phyloP scores from a whole-genome alignment of 1,140 invertebrate species.

The Heliconius eleuchia region DNA sequence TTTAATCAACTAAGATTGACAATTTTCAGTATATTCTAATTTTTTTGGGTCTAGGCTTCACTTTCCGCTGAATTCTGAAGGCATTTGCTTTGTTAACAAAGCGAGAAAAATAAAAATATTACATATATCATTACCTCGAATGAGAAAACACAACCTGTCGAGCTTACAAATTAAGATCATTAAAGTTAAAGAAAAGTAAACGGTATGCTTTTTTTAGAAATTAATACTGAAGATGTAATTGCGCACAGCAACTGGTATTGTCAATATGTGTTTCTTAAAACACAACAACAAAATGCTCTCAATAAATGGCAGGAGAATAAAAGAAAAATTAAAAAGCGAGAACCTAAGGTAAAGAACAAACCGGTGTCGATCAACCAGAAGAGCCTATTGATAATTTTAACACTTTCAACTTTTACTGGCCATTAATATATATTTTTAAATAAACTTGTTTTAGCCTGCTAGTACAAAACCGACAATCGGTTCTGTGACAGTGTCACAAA shows the following conservation, averaged over 20 bases:
- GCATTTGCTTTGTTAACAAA: too few species aligned
- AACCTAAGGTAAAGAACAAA: constrained; percentile 12
- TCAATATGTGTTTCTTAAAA: constrained; percentile 67
- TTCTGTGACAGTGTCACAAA: not conserved
- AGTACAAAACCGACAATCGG: not conserved
- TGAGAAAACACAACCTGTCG: too few species aligned
- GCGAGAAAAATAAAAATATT: too few species aligned
- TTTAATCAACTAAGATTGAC: not conserved
- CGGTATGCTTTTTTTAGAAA: not conserved
- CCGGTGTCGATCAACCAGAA: too few species aligned
- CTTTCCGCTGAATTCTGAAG: too few species aligned
- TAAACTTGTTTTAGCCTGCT: not conserved
- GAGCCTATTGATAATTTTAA: too few species aligned
- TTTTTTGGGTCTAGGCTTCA: too few species aligned
- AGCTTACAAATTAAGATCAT: too few species aligned
- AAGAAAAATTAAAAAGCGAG: constrained; percentile 56
- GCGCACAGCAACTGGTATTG: constrained; percentile 76
- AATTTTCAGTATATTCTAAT: too few species aligned
- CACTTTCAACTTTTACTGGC: too few species aligned
- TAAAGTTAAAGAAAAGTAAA: too few species aligned
- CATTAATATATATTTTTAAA: not conserved
- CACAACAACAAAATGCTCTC: constrained; percentile 71
- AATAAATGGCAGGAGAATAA: constrained; percentile 74
- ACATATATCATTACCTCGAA: too few species aligned
- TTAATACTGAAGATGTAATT: constrained; percentile 57